Base-by-base conservation (phyloP, 2,888 invertebrate species). In the Panzeria rudis region DNA sequence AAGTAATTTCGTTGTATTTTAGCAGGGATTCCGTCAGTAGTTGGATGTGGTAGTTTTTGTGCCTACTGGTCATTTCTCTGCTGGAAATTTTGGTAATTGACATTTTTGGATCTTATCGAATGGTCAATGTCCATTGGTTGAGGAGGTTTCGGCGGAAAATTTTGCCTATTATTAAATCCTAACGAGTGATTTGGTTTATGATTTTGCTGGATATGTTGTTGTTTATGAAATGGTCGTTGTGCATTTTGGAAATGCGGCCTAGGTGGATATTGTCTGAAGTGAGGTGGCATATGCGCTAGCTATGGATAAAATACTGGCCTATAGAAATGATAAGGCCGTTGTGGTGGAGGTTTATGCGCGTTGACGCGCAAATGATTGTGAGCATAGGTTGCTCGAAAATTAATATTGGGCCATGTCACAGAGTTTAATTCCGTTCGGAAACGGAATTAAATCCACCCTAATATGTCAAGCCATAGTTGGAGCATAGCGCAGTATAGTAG, bases 1-100 rank as follows among this genome's bases (percentile, higher is more conserved):
- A 44, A 64, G 44, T 44, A 64, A 64, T 64, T 64, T 25, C 41
- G 15, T 44, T 61, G 61, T 2, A 59, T n/a, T 15, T 59, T 62
- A 20, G 35, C 35, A 7, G 61, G 61, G 2, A 59, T 35, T 6
- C 35, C 54, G 54, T 3, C n/a, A n/a, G n/a, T n/a, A n/a, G n/a
- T 54, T 23, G 5, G 15, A 15, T 54, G 4, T 61, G 61, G 35
- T 0, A 35, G 61, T 61, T 61, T 61, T 17, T 61, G 61, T 0
- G 35, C 61, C 17, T 35, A 35, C 17, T 61, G 61, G 3, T 61
- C 4, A 61, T 61, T 61, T 61, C 61, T 35, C 15, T 61, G 35
- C 15, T 61, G 35, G 23, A 52, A 52, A 11, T 52, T 52, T 52
- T 52, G 52, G 20, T 52, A 52, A 52, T 52, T 52, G 3, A 13